Evolutionary conservation across 2,888 invertebrate genomes (phyloP).

Genomic region (Thera britannica): DNA sequence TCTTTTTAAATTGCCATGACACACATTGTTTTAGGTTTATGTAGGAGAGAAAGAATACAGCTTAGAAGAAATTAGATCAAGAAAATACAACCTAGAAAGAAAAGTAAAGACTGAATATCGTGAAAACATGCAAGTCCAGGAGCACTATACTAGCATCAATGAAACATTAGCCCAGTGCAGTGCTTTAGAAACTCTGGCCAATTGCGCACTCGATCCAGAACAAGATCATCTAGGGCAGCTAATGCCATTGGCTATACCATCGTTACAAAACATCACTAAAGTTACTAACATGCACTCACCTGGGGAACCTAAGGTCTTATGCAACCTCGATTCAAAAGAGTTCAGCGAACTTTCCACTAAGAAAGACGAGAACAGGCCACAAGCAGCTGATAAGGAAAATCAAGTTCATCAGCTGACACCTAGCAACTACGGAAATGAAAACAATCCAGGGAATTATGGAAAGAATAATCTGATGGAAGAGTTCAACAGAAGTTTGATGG

Average conservation of each 20-base stretch:
- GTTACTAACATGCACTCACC: constrained; percentile 80
- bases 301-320: constrained; percentile 77
- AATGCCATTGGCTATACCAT: constrained; percentile 75
- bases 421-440: constrained; percentile 59
- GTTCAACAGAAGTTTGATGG: constrained; percentile 78
- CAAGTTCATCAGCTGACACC: constrained; percentile 54
- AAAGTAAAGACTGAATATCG: constrained; percentile 62
- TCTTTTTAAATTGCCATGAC: too few relatives aligned
- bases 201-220: constrained; percentile 77
- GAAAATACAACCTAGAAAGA: constrained; percentile 78
- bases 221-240: constrained; percentile 77
- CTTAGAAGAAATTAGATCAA: constrained; percentile 90
- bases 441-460: constrained; percentile 60
- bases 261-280: constrained; percentile 77
- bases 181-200: constrained; percentile 79
- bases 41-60: constrained; percentile 87
- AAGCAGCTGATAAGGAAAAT: constrained; percentile 67
- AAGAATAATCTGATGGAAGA: constrained; percentile 79
- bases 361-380: constrained; percentile 63
- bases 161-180: constrained; percentile 78
- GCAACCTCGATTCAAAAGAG: constrained; percentile 79
- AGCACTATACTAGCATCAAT: constrained; percentile 66
- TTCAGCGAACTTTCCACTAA: constrained; percentile 70
- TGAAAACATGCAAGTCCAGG: constrained; percentile 56
- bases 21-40: constrained; percentile 65